Percentiles rank a stretch among this genome's conserved stretches.
phyloP scores from a whole-genome alignment of 2,888 invertebrate genomes.

The Leucozona laternaria region DNA sequence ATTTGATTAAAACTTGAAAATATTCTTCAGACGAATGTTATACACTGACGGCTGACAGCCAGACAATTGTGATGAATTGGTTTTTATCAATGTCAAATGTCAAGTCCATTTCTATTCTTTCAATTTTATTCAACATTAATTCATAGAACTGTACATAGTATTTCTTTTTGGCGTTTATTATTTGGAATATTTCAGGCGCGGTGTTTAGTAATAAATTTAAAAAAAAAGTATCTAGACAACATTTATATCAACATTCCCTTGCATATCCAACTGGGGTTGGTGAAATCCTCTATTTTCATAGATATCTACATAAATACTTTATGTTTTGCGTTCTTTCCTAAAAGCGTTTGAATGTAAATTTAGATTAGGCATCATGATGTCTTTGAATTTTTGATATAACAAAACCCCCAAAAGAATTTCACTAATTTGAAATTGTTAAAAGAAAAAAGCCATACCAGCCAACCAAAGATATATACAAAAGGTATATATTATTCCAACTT shows the following conservation, averaged over 20 bases:
- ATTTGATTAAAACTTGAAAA: conserved; percentile 3
- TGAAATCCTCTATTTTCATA: background rate
- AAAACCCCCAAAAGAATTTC: conserved; percentile 37
- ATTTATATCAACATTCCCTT: background rate
- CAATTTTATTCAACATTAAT: background rate
- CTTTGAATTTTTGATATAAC: conserved; percentile 30
- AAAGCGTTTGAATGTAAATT: background rate
- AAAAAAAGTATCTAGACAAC: background rate
- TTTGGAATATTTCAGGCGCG: background rate
- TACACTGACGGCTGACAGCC: conserved; percentile 3
- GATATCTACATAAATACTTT: background rate
- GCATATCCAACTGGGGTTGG: background rate
- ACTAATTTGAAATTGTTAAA: conserved; percentile 9
- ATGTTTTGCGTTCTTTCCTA: background rate
- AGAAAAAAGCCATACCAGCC: background rate
- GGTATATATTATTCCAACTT: conserved; percentile 12
- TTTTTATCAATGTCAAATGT: conserved; percentile 2
- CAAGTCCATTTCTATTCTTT: background rate
- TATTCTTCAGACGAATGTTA: background rate
- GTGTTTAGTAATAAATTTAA: conserved; percentile 10
- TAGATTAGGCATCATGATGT: background rate
- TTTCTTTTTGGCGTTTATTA: background rate
- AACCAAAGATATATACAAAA: background rate
- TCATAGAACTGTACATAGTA: background rate
- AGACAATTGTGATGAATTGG: conserved; percentile 13